A percentile compares a stretch with the other conserved stretches of the same genome.
Conservation (phyloP, 2,113 vertebrate genomes). For the Archocentrus centrarchus region DNA sequence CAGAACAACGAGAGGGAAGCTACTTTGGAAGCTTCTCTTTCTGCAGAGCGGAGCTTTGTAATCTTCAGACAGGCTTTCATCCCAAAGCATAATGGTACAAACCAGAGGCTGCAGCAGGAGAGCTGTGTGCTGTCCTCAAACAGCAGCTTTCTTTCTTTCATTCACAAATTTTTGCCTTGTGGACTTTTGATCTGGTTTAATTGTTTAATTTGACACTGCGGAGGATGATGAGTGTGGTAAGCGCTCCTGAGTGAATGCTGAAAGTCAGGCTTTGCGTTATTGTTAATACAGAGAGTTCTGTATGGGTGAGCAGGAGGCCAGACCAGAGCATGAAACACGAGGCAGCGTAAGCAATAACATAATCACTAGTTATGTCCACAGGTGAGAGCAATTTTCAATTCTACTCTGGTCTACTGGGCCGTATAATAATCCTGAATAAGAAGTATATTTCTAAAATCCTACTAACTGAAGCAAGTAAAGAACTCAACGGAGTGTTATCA, state of each 20-base stretch:
- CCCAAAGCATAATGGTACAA: neutral
- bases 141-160: conserved; percentile 17
- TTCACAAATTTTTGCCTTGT: conserved; percentile 35
- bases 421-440: conserved; percentile 20
- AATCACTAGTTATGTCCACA: neutral
- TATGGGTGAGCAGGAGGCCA: neutral
- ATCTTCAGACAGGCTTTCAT: conserved; percentile 44
- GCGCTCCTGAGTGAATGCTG: conserved; percentile 32
- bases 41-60: conserved; percentile 9
- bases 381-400: conserved; percentile 28
- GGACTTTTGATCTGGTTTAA: neutral
- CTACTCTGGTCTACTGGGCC: conserved; percentile 30
- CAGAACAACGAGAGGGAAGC: neutral
- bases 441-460: conserved; percentile 29
- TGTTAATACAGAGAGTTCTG: conserved; percentile 58
- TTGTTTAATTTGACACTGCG: conserved; percentile 2
- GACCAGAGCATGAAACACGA: conserved; percentile 29
- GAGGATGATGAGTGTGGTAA: conserved; percentile 8
- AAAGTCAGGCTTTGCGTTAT: conserved; percentile 1
- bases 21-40: neutral
- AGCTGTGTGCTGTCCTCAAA: neutral
- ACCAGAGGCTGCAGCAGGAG: conserved; percentile 1
- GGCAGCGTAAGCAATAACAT: conserved; percentile 16
- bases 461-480: conserved; percentile 20
- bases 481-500: conserved; percentile 28